Evolutionary conservation across 2,888 invertebrate genomes (phyloP).

Genomic region (Geotrupes spiniger): DNA sequence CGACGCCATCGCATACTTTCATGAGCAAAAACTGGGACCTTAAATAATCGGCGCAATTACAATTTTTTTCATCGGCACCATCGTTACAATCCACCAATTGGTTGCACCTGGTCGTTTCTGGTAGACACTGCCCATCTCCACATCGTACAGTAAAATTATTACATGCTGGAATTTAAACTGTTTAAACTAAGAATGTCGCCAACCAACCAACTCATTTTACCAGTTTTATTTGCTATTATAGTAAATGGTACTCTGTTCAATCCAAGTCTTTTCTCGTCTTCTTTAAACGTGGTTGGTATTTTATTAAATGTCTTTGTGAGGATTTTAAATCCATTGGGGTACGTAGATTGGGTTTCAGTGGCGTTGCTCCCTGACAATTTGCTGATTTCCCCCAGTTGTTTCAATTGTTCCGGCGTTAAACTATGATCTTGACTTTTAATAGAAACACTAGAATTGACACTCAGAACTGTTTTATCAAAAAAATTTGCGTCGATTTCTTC

Average conservation of each 20-base stretch:
- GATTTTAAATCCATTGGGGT: constrained; percentile 64
- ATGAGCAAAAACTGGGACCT: constrained; percentile 65
- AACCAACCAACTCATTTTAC: constrained; percentile 11
- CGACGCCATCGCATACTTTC: constrained; percentile 76
- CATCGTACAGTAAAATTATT: constrained; percentile 59
- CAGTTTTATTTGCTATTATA: constrained; percentile 36
- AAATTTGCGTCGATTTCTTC: constrained; percentile 11
- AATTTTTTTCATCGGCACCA: constrained; percentile 69
- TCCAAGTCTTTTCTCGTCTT: constrained; percentile 27
- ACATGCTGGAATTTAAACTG: constrained; percentile 46
- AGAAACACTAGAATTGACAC: constrained; percentile 33
- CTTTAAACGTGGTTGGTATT: constrained; percentile 50
- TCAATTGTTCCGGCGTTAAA: constrained; percentile 46
- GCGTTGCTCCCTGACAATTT: constrained; percentile 56
- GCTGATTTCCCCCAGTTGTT: constrained; percentile 57
- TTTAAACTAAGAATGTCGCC: neutral
- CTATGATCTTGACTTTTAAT: constrained; percentile 28
- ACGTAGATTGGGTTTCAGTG: constrained; percentile 57
- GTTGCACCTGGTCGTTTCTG: constrained; percentile 66
- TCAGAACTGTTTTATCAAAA: constrained; percentile 20
- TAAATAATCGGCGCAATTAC: constrained; percentile 74
- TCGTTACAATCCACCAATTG: constrained; percentile 67
- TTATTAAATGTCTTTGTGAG: constrained; percentile 65
- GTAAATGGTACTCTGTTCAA: constrained; percentile 26
- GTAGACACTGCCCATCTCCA: constrained; percentile 62